Evolutionary conservation across 2,113 vertebrate genomes (phyloP), one percentile per base, ranked within the genome.

Genomic region (Neomonachus schauinslandi): DNA sequence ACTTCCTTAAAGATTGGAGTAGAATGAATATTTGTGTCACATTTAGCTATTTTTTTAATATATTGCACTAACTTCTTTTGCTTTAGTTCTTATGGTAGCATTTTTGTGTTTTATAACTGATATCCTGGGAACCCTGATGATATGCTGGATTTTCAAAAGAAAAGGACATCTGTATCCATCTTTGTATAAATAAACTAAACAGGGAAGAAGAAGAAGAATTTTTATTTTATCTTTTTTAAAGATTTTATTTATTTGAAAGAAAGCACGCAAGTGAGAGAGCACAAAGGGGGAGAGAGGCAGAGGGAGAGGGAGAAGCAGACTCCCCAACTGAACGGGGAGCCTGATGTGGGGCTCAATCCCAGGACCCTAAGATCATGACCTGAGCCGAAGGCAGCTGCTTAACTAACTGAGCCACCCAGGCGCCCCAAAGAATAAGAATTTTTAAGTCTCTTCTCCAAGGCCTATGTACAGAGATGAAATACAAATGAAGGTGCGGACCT

Each of bases 61-160:
- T 89, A 53, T 39, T n/a, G 18, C 74, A 26, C 33, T 89, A 59
- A 85, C 89, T 89, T 81, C 10, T 51, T 76, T 93, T 51, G 36
- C 65, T 96, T 87, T 89, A 71, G 42, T 81, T 86, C 46, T 93
- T 65, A 15, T 79, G 42, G 55, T 42, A 53, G 46, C 31, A 95
- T 89, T 93, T 93, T 95, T 93, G 53, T 46, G 49, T 96, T 87
- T 96, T 95, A 31, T 69, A 80, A 26, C 57, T 96, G 21, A 21
- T 95, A 16, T 91, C 51, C 36, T 89, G 71, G 53, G n/a, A 97
- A 59, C 4, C 4, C 46, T 74, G 53, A 91, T n/a, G 61, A 97
- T 14, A 67, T 89, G 13, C 49, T 61, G 21, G 65, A 77, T 91
- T 94, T 91, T 83, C 89, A 88, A 39, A 55, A 92, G 31, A 83